Base-by-base conservation (phyloP, 2,888 invertebrate genomes). In the Pyrochroa serraticornis region DNA sequence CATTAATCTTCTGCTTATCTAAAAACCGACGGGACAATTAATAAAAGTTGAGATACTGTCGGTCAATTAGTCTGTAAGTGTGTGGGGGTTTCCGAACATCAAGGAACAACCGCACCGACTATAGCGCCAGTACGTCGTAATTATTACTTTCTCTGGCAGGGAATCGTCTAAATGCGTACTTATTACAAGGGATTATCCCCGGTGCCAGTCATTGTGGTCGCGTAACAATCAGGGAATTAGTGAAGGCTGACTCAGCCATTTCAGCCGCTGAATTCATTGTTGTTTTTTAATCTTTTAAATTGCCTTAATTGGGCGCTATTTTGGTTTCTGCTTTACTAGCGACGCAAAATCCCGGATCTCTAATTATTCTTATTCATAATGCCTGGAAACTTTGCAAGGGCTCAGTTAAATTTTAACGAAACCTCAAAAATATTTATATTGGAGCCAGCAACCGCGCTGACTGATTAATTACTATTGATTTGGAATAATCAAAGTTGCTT, bases 1-100 rank as follows among this genome's bases (percentile, higher is more conserved):
- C 64, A 63, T 65, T 63, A 65, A 63, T 65, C 64, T 65, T 57
- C 35, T 63, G 45, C 58, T 58, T 61, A 62, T 65, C 62, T 60
- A 52, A 36, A 58, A 59, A 31, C 50, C 53, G 56, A 58, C 57
- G 58, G 44, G 55, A 58, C 60, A 64, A 64, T 64, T 64, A 64
- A 64, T 64, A 64, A 60, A 60, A 62, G 56, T 53, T 54, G 58
- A 62, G 64, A 63, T 60, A 60, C 58, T 60, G 62, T 64, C 64
- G 58, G 58, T 60, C 64, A 63, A 64, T 64, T 64, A 64, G 62
- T 51, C 46, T 31, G 31, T 30, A 58, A 58, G 58, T 50, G 49
- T 53, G 53, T 49, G 56, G 56, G 22, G 50, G 56, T 50, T 50
- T 50, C 50, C 45, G 45, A 53, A 50, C 48, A 55, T 47, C 45